Base-by-base conservation (phyloP, 2,888 invertebrate species). In the Limulus polyphemus region DNA sequence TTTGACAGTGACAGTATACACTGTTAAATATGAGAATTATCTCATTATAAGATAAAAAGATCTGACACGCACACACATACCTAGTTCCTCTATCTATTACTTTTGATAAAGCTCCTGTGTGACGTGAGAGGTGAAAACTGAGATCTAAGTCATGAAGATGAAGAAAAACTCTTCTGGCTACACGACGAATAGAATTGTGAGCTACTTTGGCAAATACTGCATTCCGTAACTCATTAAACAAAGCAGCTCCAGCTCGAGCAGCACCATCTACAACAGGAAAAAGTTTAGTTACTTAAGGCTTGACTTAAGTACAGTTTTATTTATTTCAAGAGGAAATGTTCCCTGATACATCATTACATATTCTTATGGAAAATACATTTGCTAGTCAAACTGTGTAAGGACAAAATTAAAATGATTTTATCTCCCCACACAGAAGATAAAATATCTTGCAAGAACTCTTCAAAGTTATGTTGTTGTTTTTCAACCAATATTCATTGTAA, bases 121-220 rank as follows among this genome's bases (percentile, higher is more conserved):
- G 97, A 69, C 92, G 81, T 55, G 85, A 85, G 49, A 99, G 80
- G 78, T 99, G 99, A 78, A 98, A 99, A 66, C 85, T 82, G 65
- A 99, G 81, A 78, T 98, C 98, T 69, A 99, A 79, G 73, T 87
- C 88, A 77, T 99, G 99, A 60, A 99, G 81, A 78, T 99, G 99
- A 47, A 86, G 79, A 77, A 99, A 99, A 49, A 99, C 95, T 76
- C 93, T 93, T 75, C 85, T 87, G 1, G 98, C 94, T 64, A 99
- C 88, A 77, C 84, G 84, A 58, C 98, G 81, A 69, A 99, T 95
- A 16, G 98, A 98, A 77, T 91, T 88, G 75, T 99, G 98, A 0
- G 99, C 95, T 10, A 99, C 99, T 75, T 85, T 87, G 1, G 95
- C 95, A 79, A 99, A 99, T 56, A 99, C 93, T 0, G 98, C 98